phyloP scores from a whole-genome alignment of 2,888 invertebrate species.

The Scaptomyza parva region DNA sequence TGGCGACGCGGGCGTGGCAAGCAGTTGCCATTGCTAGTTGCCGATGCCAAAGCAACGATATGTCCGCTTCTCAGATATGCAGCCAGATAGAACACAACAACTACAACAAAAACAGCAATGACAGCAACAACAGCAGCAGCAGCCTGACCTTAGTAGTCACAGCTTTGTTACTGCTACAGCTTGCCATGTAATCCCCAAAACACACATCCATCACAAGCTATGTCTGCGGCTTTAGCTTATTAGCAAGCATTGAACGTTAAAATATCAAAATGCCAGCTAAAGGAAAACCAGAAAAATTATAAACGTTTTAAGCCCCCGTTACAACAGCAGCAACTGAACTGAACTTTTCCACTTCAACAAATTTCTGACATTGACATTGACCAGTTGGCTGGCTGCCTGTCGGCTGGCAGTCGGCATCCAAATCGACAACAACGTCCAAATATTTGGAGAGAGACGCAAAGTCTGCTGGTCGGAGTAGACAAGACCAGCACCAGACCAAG shows the following conservation, averaged over 20 bases:
- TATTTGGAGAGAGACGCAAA: constrained; percentile 66
- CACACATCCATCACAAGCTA: constrained; percentile 70
- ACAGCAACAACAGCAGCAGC: constrained; percentile 27
- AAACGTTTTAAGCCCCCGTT: constrained; percentile 43
- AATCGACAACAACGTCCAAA: constrained; percentile 74
- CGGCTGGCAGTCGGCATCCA: constrained; percentile 40
- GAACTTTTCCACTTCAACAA: constrained; percentile 73
- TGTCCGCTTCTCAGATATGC: constrained; percentile 50
- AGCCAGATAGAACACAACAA: constrained; percentile 55
- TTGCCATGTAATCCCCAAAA: constrained; percentile 69
- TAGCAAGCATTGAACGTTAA: constrained; percentile 65
- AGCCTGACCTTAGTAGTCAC: constrained; percentile 10
- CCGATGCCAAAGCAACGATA: constrained; percentile 65
- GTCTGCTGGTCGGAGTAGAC: constrained; percentile 45
- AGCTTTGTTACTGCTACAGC: constrained; percentile 19
- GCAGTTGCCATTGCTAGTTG: constrained; percentile 40
- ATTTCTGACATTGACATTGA: constrained; percentile 82
- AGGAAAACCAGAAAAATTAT: constrained; percentile 20
- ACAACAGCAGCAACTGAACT: constrained; percentile 56
- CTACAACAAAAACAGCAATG: constrained; percentile 24
- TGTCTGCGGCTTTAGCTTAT: constrained; percentile 55
- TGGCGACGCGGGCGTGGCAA: constrained; percentile 63
- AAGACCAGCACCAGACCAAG: constrained; percentile 13
- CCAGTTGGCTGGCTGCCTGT: constrained; percentile 45
- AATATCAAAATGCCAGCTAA: constrained; percentile 37